Evolutionary conservation across 2,113 vertebrate species (phyloP).

Genomic region (Puma concolor): DNA sequence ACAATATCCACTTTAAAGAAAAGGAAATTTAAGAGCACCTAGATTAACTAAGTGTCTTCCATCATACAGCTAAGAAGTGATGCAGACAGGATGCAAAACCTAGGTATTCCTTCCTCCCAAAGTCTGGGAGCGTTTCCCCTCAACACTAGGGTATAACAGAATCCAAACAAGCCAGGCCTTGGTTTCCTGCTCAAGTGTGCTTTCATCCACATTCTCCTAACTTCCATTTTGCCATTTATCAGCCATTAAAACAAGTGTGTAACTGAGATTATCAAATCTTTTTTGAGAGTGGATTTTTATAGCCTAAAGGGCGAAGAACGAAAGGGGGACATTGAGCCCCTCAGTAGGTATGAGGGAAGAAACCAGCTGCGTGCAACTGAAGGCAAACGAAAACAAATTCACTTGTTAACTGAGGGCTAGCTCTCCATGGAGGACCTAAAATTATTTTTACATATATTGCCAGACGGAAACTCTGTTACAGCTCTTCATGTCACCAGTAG

Average conservation of each 20-base stretch:
- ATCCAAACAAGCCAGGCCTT: background rate
- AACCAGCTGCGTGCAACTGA: background rate
- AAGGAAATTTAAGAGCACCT: background rate
- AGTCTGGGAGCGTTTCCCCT: background rate
- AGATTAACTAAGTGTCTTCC: background rate
- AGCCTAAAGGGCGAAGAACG: background rate
- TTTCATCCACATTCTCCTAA: background rate
- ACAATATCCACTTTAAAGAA: background rate
- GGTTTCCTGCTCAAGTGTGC: background rate
- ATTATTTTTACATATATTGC: background rate
- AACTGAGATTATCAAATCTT: background rate
- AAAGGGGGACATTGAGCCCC: background rate
- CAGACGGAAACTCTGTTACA: slow-evolving; percentile 11
- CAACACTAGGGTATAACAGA: background rate
- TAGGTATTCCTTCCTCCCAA: background rate
- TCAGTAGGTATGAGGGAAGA: background rate
- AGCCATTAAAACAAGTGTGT: background rate
- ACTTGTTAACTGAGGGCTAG: background rate
- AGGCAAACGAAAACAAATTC: background rate
- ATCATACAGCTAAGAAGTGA: background rate
- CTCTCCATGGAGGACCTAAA: background rate
- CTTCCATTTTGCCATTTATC: background rate
- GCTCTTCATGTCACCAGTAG: background rate
- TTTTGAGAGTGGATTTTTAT: slow-evolving; percentile 29
- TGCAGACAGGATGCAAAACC: background rate